Evolutionary conservation across 30 jellyfish, hydroid and myxozoan genomes (phyloP), one percentile per base, ranked within the genome.

Genomic region (Pseudorhiza aurosa): DNA sequence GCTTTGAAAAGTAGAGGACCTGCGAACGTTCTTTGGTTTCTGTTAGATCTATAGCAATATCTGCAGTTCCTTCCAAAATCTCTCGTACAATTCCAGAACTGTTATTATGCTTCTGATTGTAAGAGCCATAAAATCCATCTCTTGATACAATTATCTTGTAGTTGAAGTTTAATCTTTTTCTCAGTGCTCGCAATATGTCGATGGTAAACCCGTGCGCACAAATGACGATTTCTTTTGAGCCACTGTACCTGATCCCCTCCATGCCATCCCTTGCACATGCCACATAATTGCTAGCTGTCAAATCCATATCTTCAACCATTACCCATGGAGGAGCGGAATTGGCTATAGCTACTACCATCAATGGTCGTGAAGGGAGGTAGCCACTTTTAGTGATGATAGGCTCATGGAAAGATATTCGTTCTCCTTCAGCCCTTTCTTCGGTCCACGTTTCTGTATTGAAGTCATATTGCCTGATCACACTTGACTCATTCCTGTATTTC

Each of bases 181-280:
- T 58, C 4, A 72, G 59, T 12, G 9, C 15, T 27, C 40, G 58
- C 12, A 72, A 46, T 8, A 72, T 32, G 36, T 72, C 85, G 50
- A 72, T 51, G 5, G 57, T n/a, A 28, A 72, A 72, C 1, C 85
- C 85, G 50, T 72, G 19, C 51, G 55, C 59, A 32, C 85, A 72
- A 3, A 72, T 65, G 1, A 18, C 67, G 24, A 53, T 21, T 19
- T n/a, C 9, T 19, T 15, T 2, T 1, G 35, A 10, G 67, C 67
- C 67, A 53, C 24, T 53, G 5, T 1, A 53, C 24, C 67, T n/a
- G 67, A 53, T 22, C 33, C 67, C 67, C 67, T 21, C 8, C 67
- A 53, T 17, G 19, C 67, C 67, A 18, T 53, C 36, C 4, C 67
- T 17, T 53, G 37, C 67, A 53, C 67, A 53, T 1, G 24, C 4